Percentiles rank a stretch among this genome's conserved stretches.
Conservation (phyloP, 2,113 vertebrate genomes). For the Tamias sibiricus region DNA sequence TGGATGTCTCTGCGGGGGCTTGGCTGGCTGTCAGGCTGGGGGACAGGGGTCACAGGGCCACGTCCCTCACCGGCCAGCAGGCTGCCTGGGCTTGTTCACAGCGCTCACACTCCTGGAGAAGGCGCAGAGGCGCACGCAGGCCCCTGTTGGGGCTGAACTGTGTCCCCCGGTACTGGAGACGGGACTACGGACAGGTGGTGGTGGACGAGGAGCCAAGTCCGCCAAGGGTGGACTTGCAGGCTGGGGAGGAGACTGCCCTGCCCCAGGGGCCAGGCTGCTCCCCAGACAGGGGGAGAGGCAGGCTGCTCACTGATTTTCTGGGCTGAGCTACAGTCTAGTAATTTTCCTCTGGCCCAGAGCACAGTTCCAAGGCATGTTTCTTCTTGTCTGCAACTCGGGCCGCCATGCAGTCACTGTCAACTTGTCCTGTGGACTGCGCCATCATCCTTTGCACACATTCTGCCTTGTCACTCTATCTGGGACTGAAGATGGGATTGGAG, state of each 20-base stretch:
- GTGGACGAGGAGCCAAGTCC: not conserved
- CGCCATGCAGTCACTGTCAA: not conserved
- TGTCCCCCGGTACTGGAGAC: not conserved
- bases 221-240: fast-evolving
- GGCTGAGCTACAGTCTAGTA: not conserved
- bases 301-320: not conserved
- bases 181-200: not conserved
- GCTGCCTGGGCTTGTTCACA: not conserved
- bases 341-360: not conserved
- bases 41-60: not conserved
- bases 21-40: not conserved
- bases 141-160: not conserved
- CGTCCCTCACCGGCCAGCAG: not conserved
- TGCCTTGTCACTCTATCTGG: not conserved
- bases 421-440: not conserved
- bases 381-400: not conserved
- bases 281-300: not conserved
- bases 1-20: not conserved
- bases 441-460: not conserved
- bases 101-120: not conserved
- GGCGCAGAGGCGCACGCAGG: fast-evolving
- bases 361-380: not conserved
- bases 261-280: too few species aligned
- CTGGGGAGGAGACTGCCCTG: not conserved
- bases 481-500: too few species aligned